phyloP scores from a whole-genome alignment of 2,113 vertebrate species.

The Engraulis encrasicolus region DNA sequence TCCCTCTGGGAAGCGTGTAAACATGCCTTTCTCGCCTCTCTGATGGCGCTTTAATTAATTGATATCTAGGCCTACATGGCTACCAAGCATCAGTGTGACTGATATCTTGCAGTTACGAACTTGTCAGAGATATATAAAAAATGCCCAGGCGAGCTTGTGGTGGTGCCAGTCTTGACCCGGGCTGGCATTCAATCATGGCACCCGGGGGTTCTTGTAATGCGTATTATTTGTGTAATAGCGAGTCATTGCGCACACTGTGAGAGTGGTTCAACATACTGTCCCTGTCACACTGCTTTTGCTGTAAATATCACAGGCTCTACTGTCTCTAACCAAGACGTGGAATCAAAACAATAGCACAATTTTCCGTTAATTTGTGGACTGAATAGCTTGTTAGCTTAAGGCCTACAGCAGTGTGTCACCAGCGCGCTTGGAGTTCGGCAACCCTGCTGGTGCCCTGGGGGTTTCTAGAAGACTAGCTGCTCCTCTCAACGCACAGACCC shows the following conservation, averaged over 20 bases:
- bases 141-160: not conserved
- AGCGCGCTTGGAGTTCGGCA: not conserved
- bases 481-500: not conserved
- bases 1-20: not conserved
- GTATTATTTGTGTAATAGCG: not conserved
- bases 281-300: not conserved
- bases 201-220: not conserved
- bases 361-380: not conserved
- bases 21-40: not conserved
- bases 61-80: not conserved
- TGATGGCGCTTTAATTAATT: not conserved
- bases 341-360: not conserved
- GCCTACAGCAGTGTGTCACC: not conserved
- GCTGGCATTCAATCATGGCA: not conserved
- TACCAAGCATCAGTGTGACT: not conserved
- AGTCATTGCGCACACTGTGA: not conserved
- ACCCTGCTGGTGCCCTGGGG: not conserved
- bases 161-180: not conserved
- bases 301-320: not conserved
- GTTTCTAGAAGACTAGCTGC: not conserved
- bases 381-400: not conserved
- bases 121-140: not conserved
- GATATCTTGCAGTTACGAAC: not conserved
- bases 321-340: not conserved
- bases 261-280: not conserved